A percentile compares a stretch with the other conserved stretches of the same genome.
Conservation (phyloP, 2,888 invertebrate genomes). For the Papilio demoleus region DNA sequence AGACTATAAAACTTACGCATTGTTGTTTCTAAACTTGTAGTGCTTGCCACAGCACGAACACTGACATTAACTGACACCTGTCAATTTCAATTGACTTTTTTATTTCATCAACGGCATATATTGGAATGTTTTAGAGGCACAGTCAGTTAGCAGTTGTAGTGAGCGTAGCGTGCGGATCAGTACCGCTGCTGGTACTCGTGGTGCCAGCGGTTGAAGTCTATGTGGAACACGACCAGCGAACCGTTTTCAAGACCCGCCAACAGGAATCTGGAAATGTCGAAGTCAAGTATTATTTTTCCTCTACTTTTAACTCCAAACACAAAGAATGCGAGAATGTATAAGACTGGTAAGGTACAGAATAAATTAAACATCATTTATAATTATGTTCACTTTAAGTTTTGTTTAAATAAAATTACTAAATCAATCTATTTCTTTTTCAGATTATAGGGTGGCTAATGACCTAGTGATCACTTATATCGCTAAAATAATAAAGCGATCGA, state of each 20-base stretch:
- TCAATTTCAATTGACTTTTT: slow-evolving; percentile 18
- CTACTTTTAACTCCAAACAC: not conserved
- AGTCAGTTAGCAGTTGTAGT: slow-evolving; percentile 40
- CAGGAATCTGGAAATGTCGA: slow-evolving; percentile 88
- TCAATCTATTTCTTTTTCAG: too few species aligned
- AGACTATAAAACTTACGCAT: slow-evolving; percentile 15
- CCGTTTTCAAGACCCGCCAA: slow-evolving; percentile 98
- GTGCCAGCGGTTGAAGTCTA: slow-evolving; percentile 99
- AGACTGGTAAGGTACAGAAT: too few species aligned
- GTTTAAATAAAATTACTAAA: too few species aligned
- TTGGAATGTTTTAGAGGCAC: slow-evolving; percentile 17
- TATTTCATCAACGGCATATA: not conserved
- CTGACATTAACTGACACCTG: slow-evolving; percentile 16
- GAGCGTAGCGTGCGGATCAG: slow-evolving; percentile 72
- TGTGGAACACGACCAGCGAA: slow-evolving; percentile 99
- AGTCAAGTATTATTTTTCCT: slow-evolving; percentile 27
- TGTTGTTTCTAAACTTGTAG: slow-evolving; percentile 31
- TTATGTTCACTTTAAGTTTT: too few species aligned
- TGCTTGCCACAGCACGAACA: slow-evolving; percentile 12
- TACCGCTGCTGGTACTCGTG: slow-evolving; percentile 98
- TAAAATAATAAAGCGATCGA: too few species aligned
- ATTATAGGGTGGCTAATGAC: too few species aligned
- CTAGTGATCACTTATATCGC: too few species aligned
- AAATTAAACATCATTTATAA: too few species aligned
- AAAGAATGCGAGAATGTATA: not conserved